phyloP scores from a whole-genome alignment of 2,797 vertebrate species.

The Simalia tracyae region DNA sequence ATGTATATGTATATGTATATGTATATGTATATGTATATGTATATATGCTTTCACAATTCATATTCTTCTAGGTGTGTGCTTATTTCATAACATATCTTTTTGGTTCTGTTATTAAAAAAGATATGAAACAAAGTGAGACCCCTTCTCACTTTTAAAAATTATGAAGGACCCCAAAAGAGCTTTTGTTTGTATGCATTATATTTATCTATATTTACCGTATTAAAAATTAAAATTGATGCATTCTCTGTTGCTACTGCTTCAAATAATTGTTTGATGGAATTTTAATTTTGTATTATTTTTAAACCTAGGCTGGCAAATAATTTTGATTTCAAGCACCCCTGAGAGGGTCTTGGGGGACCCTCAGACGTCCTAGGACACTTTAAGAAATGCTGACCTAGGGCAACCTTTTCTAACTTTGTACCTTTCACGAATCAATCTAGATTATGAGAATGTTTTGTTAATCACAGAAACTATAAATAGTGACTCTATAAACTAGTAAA shows the following conservation, averaged over 20 bases:
- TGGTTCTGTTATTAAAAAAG: background rate
- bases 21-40: too few relatives aligned
- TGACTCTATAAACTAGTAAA: background rate
- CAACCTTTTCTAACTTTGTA: background rate
- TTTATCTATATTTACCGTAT: background rate
- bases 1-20: too few relatives aligned
- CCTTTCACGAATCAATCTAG: background rate
- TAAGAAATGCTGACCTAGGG: background rate
- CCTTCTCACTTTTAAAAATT: background rate
- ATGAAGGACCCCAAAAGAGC: background rate
- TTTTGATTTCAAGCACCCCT: background rate
- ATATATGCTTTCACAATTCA: too few relatives aligned
- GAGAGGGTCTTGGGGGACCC: too few relatives aligned
- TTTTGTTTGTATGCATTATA: background rate
- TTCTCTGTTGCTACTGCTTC: background rate
- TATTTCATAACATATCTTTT: background rate
- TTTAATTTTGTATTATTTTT: background rate
- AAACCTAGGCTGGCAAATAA: background rate
- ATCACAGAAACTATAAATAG: background rate
- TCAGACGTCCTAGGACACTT: background rate
- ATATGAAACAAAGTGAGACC: background rate
- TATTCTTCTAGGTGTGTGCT: background rate
- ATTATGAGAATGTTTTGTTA: background rate
- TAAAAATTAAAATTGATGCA: background rate
- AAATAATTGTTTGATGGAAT: background rate